phyloP scores from a whole-genome alignment of 30 jellyfish, hydroid and myxozoan species.

The Aurelia coerulea region DNA sequence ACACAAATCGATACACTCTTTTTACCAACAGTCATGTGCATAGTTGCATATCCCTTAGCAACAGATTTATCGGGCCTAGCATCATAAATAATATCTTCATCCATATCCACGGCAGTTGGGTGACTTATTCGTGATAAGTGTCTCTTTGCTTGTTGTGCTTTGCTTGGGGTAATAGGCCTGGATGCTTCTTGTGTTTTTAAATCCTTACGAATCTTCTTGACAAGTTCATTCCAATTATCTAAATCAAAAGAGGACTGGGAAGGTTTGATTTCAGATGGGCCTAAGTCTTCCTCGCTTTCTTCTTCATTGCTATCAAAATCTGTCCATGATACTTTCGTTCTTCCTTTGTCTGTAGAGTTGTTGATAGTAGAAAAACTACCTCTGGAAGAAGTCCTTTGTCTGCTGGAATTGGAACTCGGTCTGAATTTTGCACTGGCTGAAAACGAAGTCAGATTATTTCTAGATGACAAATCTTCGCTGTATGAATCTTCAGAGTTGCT shows the following conservation, averaged over 20 bases:
- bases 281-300: not conserved
- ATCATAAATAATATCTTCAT: conserved; percentile 51
- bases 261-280: not conserved
- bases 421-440: not conserved
- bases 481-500: not conserved
- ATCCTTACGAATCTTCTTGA: conserved; percentile 24
- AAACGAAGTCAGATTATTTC: not conserved
- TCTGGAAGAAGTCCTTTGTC: not conserved
- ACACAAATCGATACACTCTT: conserved; percentile 54
- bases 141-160: not conserved
- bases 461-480: not conserved
- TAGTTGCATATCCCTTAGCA: conserved; percentile 64
- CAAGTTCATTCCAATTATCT: conserved; percentile 52
- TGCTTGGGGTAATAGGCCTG: conserved; percentile 5
- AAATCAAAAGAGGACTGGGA: conserved; percentile 15
- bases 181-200: conserved; percentile 21
- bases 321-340: not conserved
- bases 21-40: conserved; percentile 68
- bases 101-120: conserved; percentile 40
- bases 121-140: conserved; percentile 31
- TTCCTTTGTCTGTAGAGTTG: not conserved
- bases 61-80: conserved; percentile 61
- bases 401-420: not conserved
- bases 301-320: not conserved
- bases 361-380: not conserved